A percentile compares a stretch with the other conserved stretches of the same genome.
These are phyloP conservation scores for Larimichthys polyactis DNA, from an alignment of 2,113 vertebrate genomes.

Conservation along the genomic window DNA sequence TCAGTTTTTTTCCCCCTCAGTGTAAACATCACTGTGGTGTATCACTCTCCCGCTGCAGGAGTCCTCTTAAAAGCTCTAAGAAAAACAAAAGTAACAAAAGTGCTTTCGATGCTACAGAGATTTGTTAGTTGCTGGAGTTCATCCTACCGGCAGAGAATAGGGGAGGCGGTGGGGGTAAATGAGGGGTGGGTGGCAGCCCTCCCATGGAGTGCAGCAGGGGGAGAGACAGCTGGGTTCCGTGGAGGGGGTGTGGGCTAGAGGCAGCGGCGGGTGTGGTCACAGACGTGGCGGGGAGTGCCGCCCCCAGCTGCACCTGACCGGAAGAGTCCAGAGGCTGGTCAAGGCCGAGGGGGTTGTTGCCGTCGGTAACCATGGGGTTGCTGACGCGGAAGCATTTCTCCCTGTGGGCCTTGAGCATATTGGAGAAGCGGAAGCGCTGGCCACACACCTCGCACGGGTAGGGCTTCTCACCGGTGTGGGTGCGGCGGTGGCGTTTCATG, in stretches of 20 bases:
- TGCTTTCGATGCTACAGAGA: constrained; percentile 67
- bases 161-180: constrained; percentile 86
- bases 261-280: constrained; percentile 70
- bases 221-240: constrained; percentile 76
- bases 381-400: constrained; percentile 96
- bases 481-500: constrained; percentile 98
- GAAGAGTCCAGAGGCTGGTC: constrained; percentile 71
- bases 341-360: constrained; percentile 72
- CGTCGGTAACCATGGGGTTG: constrained; percentile 83
- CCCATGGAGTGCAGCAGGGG: constrained; percentile 84
- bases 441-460: constrained; percentile 97
- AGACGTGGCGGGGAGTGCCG: constrained; percentile 43
- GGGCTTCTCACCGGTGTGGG: constrained; percentile 97
- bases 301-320: constrained; percentile 56
- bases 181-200: constrained; percentile 83
- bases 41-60: constrained; percentile 51
- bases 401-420: constrained; percentile 98
- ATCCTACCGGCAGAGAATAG: constrained; percentile 89
- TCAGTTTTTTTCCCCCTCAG: constrained; percentile 39
- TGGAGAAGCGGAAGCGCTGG: constrained; percentile 98
- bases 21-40: constrained; percentile 58
- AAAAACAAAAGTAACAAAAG: constrained; percentile 68
- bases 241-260: constrained; percentile 70
- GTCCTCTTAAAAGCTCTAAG: constrained; percentile 57
- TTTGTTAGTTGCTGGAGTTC: constrained; percentile 85